Evolutionary conservation across 2,888 invertebrate genomes (phyloP).

Genomic region (Taphrorychus bicolor): DNA sequence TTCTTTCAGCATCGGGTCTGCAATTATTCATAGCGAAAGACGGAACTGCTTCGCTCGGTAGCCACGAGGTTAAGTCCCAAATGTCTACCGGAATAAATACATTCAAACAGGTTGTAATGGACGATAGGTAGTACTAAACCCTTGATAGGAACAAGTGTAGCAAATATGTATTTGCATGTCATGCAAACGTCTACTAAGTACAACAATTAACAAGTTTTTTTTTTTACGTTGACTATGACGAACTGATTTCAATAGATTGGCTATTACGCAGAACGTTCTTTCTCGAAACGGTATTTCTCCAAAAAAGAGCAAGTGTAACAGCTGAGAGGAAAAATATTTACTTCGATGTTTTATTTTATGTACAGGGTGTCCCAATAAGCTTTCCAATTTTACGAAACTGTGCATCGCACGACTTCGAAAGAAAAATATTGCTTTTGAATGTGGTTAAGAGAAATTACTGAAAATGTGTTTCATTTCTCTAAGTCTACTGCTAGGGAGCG

Average conservation of each 20-base stretch:
- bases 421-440: too few relatives aligned
- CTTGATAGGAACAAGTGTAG: background rate
- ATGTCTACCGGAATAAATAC: conserved; percentile 71
- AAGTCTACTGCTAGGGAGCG: too few relatives aligned
- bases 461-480: too few relatives aligned
- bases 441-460: too few relatives aligned
- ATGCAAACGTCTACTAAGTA: background rate
- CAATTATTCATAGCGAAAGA: conserved; percentile 90
- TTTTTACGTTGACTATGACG: background rate
- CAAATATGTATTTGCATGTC: background rate
- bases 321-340: too few relatives aligned
- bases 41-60: conserved; percentile 86
- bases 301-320: too few relatives aligned
- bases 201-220: background rate
- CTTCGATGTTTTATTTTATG: too few relatives aligned
- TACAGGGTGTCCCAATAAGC: too few relatives aligned
- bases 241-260: too few relatives aligned
- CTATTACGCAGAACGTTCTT: background rate
- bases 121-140: conserved; percentile 68
- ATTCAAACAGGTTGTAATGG: conserved; percentile 80
- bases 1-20: conserved; percentile 79
- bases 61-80: conserved; percentile 80
- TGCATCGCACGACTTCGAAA: too few relatives aligned
- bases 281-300: background rate
- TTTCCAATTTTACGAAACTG: too few relatives aligned